Conservation (phyloP, 2,797 vertebrate genomes). For the Bryconaethiops microstoma region DNA sequence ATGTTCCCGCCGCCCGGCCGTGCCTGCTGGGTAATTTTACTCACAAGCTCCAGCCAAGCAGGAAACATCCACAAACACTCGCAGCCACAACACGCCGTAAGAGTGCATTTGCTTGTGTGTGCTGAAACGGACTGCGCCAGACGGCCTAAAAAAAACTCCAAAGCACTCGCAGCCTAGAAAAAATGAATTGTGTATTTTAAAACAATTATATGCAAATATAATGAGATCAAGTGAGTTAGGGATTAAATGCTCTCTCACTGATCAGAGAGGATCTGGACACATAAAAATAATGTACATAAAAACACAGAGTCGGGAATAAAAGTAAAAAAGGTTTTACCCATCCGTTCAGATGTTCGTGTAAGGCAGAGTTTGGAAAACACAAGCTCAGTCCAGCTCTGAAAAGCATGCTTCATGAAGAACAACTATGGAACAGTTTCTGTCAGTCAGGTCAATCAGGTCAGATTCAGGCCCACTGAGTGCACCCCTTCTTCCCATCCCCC, state of each 20-base stretch:
- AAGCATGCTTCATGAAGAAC: neutral
- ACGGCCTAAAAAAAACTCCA: conserved; percentile 32
- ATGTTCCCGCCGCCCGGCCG: conserved; percentile 11
- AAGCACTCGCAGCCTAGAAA: neutral
- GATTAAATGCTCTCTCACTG: conserved; percentile 9
- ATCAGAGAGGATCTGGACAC: conserved; percentile 9
- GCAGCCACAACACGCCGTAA: conserved; percentile 40
- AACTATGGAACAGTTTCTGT: neutral
- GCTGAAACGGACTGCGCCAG: conserved; percentile 39
- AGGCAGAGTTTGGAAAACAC: neutral
- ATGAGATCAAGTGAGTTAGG: conserved; percentile 9
- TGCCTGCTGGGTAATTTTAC: conserved; percentile 57
- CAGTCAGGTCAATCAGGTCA: no score
- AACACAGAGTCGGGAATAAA: neutral
- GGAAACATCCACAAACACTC: conserved; percentile 56
- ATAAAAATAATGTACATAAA: conserved; percentile 13
- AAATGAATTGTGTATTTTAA: conserved; percentile 4
- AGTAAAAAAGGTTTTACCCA: conserved; percentile 16
- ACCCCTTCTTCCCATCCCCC: no score
- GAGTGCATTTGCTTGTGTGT: conserved; percentile 39
- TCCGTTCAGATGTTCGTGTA: neutral
- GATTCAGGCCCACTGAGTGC: neutral
- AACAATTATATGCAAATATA: conserved; percentile 22
- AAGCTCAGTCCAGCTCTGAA: neutral
- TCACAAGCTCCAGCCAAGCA: conserved; percentile 56